Evolutionary conservation across 2,888 invertebrate species (phyloP).

Genomic region (Nemotelus pantherinus): DNA sequence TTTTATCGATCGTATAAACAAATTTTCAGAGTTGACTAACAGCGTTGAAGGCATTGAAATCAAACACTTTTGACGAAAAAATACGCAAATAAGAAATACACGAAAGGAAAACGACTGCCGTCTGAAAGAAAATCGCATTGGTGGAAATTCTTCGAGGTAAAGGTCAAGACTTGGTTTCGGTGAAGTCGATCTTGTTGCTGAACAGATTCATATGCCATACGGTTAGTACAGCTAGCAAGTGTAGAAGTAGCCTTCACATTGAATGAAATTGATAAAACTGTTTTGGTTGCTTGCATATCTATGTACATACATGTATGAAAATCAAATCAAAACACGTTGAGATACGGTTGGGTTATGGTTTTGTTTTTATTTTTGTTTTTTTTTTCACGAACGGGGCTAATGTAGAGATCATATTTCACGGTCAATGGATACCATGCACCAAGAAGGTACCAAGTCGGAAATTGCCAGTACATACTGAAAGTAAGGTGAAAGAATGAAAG

Average conservation of each 20-base stretch:
- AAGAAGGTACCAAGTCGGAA: too few species aligned
- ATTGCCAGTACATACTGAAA: too few species aligned
- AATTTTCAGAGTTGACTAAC: too few species aligned
- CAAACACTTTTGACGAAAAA: background rate
- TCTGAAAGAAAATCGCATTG: constrained; percentile 11
- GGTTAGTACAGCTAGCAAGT: too few species aligned
- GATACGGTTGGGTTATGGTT: background rate
- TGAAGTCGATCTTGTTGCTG: background rate
- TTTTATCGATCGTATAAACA: too few species aligned
- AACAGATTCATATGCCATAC: background rate
- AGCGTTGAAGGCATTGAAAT: constrained; percentile 12
- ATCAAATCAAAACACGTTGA: background rate
- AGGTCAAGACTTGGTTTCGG: constrained; percentile 26
- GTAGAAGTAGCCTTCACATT: background rate
- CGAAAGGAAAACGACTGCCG: background rate
- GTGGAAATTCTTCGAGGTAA: constrained; percentile 17
- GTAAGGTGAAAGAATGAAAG: too few species aligned
- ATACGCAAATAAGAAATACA: background rate
- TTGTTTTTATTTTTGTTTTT: background rate
- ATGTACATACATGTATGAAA: constrained; percentile 1
- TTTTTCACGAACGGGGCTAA: background rate
- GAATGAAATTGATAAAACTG: background rate
- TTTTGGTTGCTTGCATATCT: background rate
- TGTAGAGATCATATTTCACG: background rate
- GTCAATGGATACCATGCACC: background rate